Base-by-base conservation (phyloP, 2,113 vertebrate species). In the Ceyx melanurus region DNA sequence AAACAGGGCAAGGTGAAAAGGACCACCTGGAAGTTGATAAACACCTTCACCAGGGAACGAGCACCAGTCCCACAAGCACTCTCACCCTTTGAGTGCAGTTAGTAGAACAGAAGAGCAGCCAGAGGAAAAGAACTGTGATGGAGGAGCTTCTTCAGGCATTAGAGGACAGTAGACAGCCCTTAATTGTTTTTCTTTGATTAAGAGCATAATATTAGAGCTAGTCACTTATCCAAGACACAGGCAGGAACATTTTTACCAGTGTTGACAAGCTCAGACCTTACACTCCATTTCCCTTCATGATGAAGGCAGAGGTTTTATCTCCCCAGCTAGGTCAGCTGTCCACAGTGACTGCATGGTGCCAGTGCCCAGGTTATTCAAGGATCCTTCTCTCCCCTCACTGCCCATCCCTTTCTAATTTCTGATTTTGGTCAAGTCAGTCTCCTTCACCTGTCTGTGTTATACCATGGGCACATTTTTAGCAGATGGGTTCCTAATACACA, bases 341-440 rank as follows among this genome's bases (percentile, higher is more conserved):
- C 33, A n/a, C 22, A 72, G 31, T 8, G 0, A 83, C 14, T 58
- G 29, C 0, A 16, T 13, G 8, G 22, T 75, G 40, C 64, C 0
- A 0, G 57, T 53, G 15, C 16, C 45, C 48, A 43, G 17, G 31
- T 75, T 43, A 79, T 61, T 72, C 14, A 28, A 85, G 64, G 12
- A 42, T 31, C 56, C 5, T 67, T 43, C 51, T 81, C 29, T 31
- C 28, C 23, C 6, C 5, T 4, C 22, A 22, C 31, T 31, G 5
- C 25, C 25, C 33, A 71, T 45, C 8, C 10, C 29, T 51, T 89
- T 83, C 77, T 66, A 80, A 74, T 17, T 53, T 71, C 22, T 79
- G 29, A 50, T 87, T 93, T 79, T 7, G 19, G n/a, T 20, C 19
- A 45, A 3, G 2, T 43, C 54, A 87, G 29, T 23, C 21, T 77